A percentile compares a stretch with the other conserved stretches of the same genome.
Evolutionary conservation across 2,888 invertebrate species (phyloP).

Genomic region (Hypercompe scribonia): DNA sequence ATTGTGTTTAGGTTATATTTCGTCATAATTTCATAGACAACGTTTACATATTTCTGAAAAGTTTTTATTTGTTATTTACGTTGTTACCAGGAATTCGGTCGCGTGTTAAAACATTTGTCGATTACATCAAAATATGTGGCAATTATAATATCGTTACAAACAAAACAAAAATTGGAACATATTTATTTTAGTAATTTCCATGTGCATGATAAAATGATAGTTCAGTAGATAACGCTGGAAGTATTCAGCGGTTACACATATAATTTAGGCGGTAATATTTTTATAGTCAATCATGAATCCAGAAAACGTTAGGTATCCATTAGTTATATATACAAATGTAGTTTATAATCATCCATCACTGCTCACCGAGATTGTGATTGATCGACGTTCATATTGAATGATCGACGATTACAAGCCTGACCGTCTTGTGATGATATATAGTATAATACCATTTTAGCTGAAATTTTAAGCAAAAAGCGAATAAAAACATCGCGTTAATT

Average conservation of each 20-base stretch:
- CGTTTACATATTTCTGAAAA: neutral
- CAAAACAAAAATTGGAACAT: neutral
- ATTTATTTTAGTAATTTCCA: neutral
- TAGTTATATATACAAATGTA: neutral
- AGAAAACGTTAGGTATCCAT: neutral
- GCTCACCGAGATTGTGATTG: neutral
- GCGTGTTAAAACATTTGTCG: slow-evolving; percentile 32
- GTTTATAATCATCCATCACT: neutral
- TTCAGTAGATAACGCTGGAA: neutral
- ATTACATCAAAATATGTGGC: slow-evolving; percentile 41
- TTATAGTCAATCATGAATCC: neutral
- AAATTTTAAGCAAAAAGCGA: neutral
- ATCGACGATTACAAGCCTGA: neutral
- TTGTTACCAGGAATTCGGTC: slow-evolving; percentile 33
- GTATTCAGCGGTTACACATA: neutral
- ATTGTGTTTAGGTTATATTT: neutral
- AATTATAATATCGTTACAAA: slow-evolving; percentile 48
- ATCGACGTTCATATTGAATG: slow-evolving; percentile 9
- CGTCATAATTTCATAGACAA: too few relatives aligned
- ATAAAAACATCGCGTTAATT: neutral
- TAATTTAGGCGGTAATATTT: neutral
- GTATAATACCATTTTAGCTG: neutral
- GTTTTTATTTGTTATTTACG: neutral
- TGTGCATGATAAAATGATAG: neutral
- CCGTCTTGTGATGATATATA: neutral